phyloP scores from a whole-genome alignment of 53 echinoderm and acorn worm species.

The Apostichopus leukothele region DNA sequence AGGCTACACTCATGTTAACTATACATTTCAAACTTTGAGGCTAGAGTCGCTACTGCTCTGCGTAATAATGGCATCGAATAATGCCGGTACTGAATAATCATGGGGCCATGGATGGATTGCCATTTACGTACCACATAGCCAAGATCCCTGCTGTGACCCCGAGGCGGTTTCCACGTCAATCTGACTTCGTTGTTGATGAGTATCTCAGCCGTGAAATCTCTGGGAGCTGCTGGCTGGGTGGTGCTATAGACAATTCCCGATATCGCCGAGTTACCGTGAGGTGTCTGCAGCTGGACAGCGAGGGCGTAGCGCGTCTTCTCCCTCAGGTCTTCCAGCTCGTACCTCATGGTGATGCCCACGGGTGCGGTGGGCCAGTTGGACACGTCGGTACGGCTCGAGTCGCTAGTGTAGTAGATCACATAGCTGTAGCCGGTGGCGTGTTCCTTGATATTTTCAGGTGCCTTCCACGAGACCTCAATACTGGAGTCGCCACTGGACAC shows the following conservation, averaged over 20 bases:
- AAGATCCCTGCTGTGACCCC: slow-evolving; percentile 38
- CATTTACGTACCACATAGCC: slow-evolving; percentile 27
- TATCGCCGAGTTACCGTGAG: slow-evolving; percentile 73
- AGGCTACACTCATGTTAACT: too few species aligned
- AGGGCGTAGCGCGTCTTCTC: slow-evolving; percentile 71
- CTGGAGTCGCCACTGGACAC: slow-evolving; percentile 58
- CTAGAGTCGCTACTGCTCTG: too few species aligned
- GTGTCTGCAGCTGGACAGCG: slow-evolving; percentile 67
- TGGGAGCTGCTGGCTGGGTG: slow-evolving; percentile 61
- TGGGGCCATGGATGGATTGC: background rate
- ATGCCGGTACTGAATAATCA: background rate
- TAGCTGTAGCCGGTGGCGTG: slow-evolving; percentile 73
- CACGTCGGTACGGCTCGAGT: slow-evolving; percentile 49
- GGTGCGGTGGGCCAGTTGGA: slow-evolving; percentile 57
- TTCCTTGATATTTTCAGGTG: slow-evolving; percentile 62
- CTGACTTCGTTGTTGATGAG: slow-evolving; percentile 54
- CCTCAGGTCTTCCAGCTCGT: slow-evolving; percentile 62
- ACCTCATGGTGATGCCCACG: slow-evolving; percentile 52
- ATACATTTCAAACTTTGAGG: too few species aligned
- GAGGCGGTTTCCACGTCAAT: slow-evolving; percentile 67
- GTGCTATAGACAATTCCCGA: slow-evolving; percentile 62
- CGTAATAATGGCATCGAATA: too few species aligned
- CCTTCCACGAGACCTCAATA: slow-evolving; percentile 75
- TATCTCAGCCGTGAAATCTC: slow-evolving; percentile 54
- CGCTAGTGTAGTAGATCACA: slow-evolving; percentile 70